A percentile compares a stretch with the other conserved stretches of the same genome.
phyloP scores from a whole-genome alignment of 2,797 vertebrate species.

The Telmatherina bonti region DNA sequence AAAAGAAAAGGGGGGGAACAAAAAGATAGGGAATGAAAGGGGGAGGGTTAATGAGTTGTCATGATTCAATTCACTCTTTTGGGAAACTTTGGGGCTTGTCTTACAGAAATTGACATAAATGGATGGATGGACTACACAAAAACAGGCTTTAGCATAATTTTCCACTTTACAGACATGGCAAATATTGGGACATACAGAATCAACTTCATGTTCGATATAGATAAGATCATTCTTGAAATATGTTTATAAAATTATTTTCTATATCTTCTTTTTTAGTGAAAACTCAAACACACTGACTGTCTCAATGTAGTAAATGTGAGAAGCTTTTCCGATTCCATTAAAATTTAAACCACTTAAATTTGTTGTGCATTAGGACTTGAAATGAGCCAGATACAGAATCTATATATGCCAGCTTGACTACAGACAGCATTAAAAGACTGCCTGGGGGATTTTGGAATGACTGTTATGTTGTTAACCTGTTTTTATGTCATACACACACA shows the following conservation, averaged over 20 bases:
- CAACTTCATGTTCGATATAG: neutral
- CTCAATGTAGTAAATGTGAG: neutral
- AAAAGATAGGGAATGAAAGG: slow-evolving; percentile 37
- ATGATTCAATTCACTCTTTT: slow-evolving; percentile 56
- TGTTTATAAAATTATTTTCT: neutral
- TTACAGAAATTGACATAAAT: slow-evolving; percentile 6
- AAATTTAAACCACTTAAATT: neutral
- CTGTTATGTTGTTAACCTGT: neutral
- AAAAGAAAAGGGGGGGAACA: slow-evolving; percentile 39
- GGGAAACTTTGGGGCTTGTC: slow-evolving; percentile 31
- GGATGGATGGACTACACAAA: neutral
- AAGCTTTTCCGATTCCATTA: slow-evolving; percentile 5
- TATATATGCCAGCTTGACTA: slow-evolving; percentile 9
- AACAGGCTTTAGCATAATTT: neutral
- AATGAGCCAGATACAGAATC: neutral
- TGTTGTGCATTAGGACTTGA: neutral
- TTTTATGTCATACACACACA: neutral
- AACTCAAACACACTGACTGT: neutral
- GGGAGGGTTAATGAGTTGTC: slow-evolving; percentile 60
- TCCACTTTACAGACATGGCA: no score
- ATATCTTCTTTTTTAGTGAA: neutral
- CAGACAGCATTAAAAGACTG: neutral
- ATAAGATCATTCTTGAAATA: neutral
- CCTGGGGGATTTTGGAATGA: neutral
- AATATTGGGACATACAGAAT: neutral